These are phyloP conservation scores for Dipodomys spectabilis DNA, from an alignment of 2,113 vertebrate species.

Conservation along the genomic window DNA sequence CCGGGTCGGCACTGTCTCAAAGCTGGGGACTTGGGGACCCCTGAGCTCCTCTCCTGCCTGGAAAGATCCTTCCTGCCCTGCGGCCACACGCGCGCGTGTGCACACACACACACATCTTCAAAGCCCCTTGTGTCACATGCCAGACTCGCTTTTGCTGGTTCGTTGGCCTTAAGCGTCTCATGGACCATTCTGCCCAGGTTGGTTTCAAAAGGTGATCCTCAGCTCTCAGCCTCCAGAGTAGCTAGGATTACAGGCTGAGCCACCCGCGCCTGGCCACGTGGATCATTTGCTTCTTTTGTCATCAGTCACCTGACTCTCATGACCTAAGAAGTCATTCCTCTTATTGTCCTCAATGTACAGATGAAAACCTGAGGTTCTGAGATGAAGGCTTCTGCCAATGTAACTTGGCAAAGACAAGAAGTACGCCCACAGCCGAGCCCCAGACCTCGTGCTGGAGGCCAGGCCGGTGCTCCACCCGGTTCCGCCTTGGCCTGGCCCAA, in stretches of 20 bases:
- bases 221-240: no score
- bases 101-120: background rate
- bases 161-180: no score
- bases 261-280: no score
- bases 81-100: rapidly evolving
- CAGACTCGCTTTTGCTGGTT: no score
- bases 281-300: no score
- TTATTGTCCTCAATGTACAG: background rate
- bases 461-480: no score
- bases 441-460: background rate
- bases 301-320: background rate
- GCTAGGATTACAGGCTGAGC: no score
- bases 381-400: background rate
- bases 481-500: no score
- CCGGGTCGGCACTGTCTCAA: no score
- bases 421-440: background rate
- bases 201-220: no score
- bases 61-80: background rate
- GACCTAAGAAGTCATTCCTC: background rate
- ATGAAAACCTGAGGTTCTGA: background rate
- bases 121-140: background rate
- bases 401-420: background rate
- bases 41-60: background rate
- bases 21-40: no score
- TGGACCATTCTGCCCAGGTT: no score